phyloP scores from a whole-genome alignment of 2,797 vertebrate genomes.

The Fringilla coelebs region DNA sequence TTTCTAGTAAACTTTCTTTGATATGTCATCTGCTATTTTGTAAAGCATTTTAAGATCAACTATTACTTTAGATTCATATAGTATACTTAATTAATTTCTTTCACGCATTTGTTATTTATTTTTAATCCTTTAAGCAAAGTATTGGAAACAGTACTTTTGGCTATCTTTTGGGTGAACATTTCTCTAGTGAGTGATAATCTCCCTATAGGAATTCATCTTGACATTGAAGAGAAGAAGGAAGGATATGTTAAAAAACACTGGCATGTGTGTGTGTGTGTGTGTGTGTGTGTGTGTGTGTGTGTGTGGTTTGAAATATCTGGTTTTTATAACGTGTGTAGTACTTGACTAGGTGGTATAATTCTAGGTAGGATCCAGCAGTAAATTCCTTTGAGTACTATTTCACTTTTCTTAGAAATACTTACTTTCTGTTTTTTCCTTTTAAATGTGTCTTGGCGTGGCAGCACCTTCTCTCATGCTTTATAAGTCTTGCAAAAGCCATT shows the following conservation, averaged over 20 bases:
- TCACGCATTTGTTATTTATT: background rate
- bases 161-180: background rate
- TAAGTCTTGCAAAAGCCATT: background rate
- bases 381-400: background rate
- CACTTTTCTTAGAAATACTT: background rate
- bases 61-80: background rate
- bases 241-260: background rate
- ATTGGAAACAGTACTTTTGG: background rate
- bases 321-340: background rate
- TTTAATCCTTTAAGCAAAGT: background rate
- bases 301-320: background rate
- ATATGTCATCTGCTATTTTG: background rate
- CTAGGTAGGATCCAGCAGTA: background rate
- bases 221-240: background rate
- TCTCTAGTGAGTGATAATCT: background rate
- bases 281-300: background rate
- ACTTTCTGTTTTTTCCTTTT: background rate
- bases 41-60: background rate
- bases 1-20: background rate
- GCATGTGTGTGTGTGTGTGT: fast-evolving
- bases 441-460: background rate
- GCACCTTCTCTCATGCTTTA: background rate
- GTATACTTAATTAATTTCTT: background rate
- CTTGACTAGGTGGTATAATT: background rate
- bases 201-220: background rate